Base-by-base conservation (phyloP, 2,888 invertebrate species). In the Caenorhabditis virilis region DNA sequence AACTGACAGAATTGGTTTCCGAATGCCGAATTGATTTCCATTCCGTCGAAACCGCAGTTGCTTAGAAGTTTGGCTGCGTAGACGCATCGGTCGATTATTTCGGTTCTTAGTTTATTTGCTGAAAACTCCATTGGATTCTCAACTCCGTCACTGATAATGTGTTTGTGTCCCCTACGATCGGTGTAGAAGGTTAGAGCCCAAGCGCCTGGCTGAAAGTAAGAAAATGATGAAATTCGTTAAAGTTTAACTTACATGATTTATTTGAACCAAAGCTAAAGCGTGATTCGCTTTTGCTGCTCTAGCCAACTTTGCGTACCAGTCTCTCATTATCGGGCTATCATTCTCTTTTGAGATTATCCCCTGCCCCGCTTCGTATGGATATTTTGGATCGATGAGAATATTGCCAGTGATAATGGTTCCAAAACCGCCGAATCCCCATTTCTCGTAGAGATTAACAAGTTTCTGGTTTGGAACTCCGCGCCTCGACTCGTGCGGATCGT, bases 331-430 rank as follows among this genome's bases (percentile, higher is more conserved):
- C 18, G 62, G 55, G 25, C 38, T 49, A 26, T 68, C 67, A 38
- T 68, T 68, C 30, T 68, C 67, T 18, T 58, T 62, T 23, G 55
- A 63, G 1, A 68, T 55, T 20, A 68, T 63, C 3, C 56, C 59
- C 16, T 68, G 62, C 6, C 67, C 67, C 18, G 62, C 62, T n/a
- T 59, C 65, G 25, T 74, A 70, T 15, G 64, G 55, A 49, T 77
- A 59, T n/a, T 56, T 57, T 39, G 67, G 69, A 47, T 76, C 70
- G 43, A 74, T 67, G n/a, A 51, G 47, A 11, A 70, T 52, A 48
- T 77, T 77, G 43, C 77, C 77, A 38, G 69, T 72, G 20, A 77
- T 52, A 18, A 77, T 62, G 27, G 75, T 57, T 45, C 77, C 77
- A 33, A 69, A 77, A 2, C 72, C 73, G 9, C 77, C 77, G 43